Base-by-base conservation (phyloP, 2,797 vertebrate genomes). In the Podarcis siculus region DNA sequence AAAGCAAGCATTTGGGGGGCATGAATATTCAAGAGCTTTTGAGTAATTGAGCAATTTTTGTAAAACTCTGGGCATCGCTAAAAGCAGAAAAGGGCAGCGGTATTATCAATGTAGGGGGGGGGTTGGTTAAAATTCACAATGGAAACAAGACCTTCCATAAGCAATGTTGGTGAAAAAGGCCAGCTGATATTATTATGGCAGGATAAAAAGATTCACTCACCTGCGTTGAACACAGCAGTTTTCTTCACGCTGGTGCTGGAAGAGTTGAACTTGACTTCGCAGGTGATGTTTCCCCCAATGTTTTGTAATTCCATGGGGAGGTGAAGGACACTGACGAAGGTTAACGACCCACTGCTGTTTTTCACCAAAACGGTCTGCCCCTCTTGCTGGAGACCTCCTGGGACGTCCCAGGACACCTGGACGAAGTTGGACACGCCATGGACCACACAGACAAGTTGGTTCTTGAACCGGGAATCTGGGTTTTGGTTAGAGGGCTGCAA, bases 211-310 rank as follows among this genome's bases (percentile, higher is more conserved):
- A 55, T 55, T 55, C 13, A 83, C 82, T 85, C 82, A 90, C 89
- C 0, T 9, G 37, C 1, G 1, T 8, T 7, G 39, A 83, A 37
- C 4, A 0, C 30, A 19, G 25, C 66, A 5, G 15, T 90, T 23
- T 39, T 27, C 30, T 58, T 84, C 39, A 84, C 25, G 0, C 12
- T 35, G 3, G 3, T 32, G 42, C 61, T 69, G 2, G 89, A 90
- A 42, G 82, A 80, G 35, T 90, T 90, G 82, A 87, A 85, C 15
- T 17, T 55, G 69, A 87, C 89, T 27, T 81, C 37, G 9, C 89
- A 90, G 2, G 78, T 71, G 45, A 85, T 5, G 7, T 9, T 27
- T 21, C 32, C 27, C 42, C 69, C 78, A 3, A 9, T 45, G 27
- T 5, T 3, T 9, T 8, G n/a, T 19, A 5, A 8, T 0, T 30